phyloP scores from a whole-genome alignment of 2,888 invertebrate genomes.

The Plebejus argus region DNA sequence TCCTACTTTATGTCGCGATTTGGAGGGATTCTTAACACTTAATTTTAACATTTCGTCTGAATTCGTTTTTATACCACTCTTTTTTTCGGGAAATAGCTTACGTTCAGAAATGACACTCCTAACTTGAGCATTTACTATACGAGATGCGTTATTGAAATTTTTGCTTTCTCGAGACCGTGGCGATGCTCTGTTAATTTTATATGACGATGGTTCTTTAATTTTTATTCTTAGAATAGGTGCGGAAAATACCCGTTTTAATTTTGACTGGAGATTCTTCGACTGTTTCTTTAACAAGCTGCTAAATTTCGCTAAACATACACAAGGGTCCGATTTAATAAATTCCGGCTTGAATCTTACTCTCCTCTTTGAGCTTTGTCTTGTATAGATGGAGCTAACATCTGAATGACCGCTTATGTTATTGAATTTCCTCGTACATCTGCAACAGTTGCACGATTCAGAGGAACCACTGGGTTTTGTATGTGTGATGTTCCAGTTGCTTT shows the following conservation, averaged over 20 bases:
- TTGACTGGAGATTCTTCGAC: conserved; percentile 44
- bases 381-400: conserved; percentile 41
- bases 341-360: conserved; percentile 49
- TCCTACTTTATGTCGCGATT: neutral
- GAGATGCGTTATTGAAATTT: neutral
- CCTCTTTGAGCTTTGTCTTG: conserved; percentile 39
- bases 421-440: conserved; percentile 50
- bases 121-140: neutral
- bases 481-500: conserved; percentile 43
- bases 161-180: neutral
- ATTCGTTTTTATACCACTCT: neutral
- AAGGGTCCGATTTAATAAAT: conserved; percentile 57
- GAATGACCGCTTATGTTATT: conserved; percentile 37
- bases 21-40: neutral
- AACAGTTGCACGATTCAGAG: conserved; percentile 55
- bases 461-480: conserved; percentile 46
- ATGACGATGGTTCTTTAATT: neutral
- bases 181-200: neutral
- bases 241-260: conserved; percentile 38
- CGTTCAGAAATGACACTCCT: neutral
- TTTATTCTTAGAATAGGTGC: conserved; percentile 34
- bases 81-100: neutral
- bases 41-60: neutral
- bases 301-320: conserved; percentile 53
- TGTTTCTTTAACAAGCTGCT: conserved; percentile 45